Conservation (phyloP, 1,140 invertebrate genomes). For the Aphis gossypii region DNA sequence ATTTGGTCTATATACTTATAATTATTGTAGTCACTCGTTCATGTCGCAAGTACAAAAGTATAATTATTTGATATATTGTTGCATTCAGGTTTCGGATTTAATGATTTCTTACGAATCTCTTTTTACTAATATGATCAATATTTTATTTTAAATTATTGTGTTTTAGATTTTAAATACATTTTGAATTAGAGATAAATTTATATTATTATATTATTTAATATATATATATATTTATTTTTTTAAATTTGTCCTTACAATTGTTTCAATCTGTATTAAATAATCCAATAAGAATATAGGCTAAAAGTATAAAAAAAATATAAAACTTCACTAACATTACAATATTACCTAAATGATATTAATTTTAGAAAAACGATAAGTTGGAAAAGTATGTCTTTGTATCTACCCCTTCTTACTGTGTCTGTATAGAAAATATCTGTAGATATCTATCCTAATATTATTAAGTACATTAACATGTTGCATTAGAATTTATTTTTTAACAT, state of each 20-base stretch:
- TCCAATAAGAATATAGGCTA: too few species aligned
- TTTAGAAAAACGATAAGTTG: not conserved
- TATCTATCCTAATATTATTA: slow-evolving; percentile 14
- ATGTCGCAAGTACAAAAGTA: not conserved
- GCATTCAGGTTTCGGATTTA: not conserved
- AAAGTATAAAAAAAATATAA: too few species aligned
- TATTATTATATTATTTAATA: not conserved
- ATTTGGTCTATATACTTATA: not conserved
- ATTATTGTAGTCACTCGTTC: not conserved
- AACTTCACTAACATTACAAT: too few species aligned
- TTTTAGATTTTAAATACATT: not conserved
- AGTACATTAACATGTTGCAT: slow-evolving; percentile 46
- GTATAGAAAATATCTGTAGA: not conserved
- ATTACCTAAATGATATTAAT: not conserved
- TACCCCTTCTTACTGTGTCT: not conserved
- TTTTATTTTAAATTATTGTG: not conserved
- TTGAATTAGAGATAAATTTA: not conserved
- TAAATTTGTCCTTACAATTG: too few species aligned
- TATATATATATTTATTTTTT: too few species aligned
- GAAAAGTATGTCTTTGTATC: not conserved
- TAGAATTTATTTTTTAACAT: slow-evolving; percentile 54
- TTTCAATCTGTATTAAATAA: too few species aligned
- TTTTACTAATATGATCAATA: not conserved
- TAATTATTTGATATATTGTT: not conserved
- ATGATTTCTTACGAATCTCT: not conserved